Evolutionary conservation across 2,888 invertebrate genomes (phyloP), one percentile per base, ranked within the genome.

Genomic region (Tinea pellionella): DNA sequence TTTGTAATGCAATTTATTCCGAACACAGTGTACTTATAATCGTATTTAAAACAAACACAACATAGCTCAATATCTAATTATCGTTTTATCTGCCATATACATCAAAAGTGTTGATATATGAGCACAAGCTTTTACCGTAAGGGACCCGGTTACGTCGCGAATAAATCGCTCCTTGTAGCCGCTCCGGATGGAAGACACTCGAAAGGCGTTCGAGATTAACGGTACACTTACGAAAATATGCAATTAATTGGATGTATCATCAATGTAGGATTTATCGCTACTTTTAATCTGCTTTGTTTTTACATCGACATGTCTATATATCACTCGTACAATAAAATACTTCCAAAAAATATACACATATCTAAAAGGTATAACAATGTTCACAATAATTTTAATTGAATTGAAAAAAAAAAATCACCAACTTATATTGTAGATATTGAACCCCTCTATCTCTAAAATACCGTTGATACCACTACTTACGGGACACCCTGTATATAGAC

Each of bases 71-170:
- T 8, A 16, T 47, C 16, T 47, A 47, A 47, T 47, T 47, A 42
- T 3, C 16, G n/a, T 9, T 9, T 12, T 16, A 47, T 47, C 37
- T n/a, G 37, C 9, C 37, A 9, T 37, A n/a, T 37, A 37, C 3
- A 37, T 37, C 37, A 37, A 37, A 37, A 37, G 37, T 37, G 37
- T 37, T 37, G 53, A 24, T 24, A 24, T 53, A 24, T 53, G 53
- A 2, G 53, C 4, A 4, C 57, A 32, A 13, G 67, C 66, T 70
- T 78, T 74, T 80, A 80, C 80, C 73, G 73, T 72, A 72, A 71
- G 72, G 64, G 81, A 74, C 84, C 80, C 78, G 80, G 77, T 84
- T 83, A 74, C 70, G 80, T 78, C 80, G 77, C 69, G 66, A 75
- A 83, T 83, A 84, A 82, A 84, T 84, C 77, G 78, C 73, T 62